Evolutionary conservation across 2,113 vertebrate genomes (phyloP).

Genomic region (Nesogale talazaci): DNA sequence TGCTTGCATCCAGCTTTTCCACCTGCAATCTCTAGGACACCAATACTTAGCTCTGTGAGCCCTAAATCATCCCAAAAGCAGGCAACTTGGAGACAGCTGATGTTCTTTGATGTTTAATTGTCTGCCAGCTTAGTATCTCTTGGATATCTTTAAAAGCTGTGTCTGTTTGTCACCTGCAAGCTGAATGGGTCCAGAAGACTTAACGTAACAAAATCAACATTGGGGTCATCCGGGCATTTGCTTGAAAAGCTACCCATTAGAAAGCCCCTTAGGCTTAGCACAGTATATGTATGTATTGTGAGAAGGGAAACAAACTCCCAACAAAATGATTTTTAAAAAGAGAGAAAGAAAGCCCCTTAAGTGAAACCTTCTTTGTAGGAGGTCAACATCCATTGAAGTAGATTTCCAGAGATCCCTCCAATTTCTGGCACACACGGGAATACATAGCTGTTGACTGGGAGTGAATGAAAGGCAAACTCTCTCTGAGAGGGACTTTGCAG

Average conservation of each 20-base stretch:
- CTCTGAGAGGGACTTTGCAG: not conserved
- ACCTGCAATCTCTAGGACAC: not conserved
- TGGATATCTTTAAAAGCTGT: not conserved
- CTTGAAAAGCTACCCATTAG: constrained; percentile 24
- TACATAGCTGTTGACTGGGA: not conserved
- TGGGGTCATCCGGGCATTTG: not conserved
- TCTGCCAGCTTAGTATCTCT: not conserved
- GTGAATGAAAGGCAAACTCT: not conserved
- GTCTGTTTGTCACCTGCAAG: constrained; percentile 1
- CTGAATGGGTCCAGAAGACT: constrained; percentile 7
- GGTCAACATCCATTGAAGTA: not conserved
- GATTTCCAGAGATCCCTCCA: not conserved
- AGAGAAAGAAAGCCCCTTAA: no score
- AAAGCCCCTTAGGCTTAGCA: not conserved
- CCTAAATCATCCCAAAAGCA: not conserved
- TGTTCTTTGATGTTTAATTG: constrained; percentile 20
- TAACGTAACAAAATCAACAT: constrained; percentile 9
- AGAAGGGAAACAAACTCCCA: no score
- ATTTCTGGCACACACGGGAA: not conserved
- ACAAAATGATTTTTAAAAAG: no score
- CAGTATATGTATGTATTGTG: no score
- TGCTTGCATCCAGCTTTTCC: not conserved
- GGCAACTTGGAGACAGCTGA: not conserved
- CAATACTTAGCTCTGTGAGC: not conserved
- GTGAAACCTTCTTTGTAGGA: not conserved